Percentiles rank a stretch among this genome's conserved stretches.
Evolutionary conservation across 2,888 invertebrate genomes (phyloP).

Genomic region (Metacarcinus magister): DNA sequence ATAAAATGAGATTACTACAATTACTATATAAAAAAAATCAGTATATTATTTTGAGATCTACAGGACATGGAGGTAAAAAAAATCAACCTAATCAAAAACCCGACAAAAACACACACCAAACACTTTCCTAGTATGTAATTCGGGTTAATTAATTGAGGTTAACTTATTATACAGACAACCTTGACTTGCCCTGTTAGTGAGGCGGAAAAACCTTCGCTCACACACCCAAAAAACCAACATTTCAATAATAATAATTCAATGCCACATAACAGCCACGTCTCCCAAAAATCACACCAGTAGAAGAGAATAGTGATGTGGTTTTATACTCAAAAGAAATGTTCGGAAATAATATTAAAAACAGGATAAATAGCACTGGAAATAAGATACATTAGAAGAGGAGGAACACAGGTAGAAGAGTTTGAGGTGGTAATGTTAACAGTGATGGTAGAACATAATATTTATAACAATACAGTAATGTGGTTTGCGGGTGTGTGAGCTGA

Average conservation of each 20-base stretch:
- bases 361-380: neutral
- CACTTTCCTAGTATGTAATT: neutral
- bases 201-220: neutral
- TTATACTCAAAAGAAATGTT: neutral
- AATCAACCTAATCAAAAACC: neutral
- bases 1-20: neutral
- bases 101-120: neutral
- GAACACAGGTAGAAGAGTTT: neutral
- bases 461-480: neutral
- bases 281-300: too few relatives aligned
- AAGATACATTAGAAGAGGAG: neutral
- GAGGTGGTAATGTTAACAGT: neutral
- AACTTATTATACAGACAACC: neutral
- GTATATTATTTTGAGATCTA: neutral
- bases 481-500: neutral
- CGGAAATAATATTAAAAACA: neutral
- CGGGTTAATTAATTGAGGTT: neutral
- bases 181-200: neutral
- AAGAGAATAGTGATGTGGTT: too few relatives aligned
- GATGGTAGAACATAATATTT: neutral
- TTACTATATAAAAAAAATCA: neutral
- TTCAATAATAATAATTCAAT: neutral
- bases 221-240: neutral
- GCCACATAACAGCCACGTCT: neutral
- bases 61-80: neutral